These are phyloP conservation scores for Cacoxenus indagator DNA, from an alignment of 2,888 invertebrate species.

Conservation along the genomic window DNA sequence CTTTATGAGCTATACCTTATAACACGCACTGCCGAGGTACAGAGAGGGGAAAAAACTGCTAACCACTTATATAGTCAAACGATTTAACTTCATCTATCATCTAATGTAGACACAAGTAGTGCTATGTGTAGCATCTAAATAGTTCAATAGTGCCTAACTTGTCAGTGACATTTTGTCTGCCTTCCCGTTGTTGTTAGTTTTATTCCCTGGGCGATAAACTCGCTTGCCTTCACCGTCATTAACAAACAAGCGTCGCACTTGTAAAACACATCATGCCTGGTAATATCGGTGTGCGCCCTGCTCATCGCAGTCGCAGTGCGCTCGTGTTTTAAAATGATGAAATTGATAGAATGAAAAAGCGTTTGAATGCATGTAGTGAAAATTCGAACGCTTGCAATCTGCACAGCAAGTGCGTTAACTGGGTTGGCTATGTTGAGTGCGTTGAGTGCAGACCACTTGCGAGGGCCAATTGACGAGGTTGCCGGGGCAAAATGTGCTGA, in stretches of 20 bases:
- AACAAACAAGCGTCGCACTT: conserved; percentile 1
- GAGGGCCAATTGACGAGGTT: conserved; percentile 6
- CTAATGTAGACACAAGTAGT: no score
- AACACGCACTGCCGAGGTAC: no score
- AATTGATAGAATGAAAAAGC: conserved; percentile 39
- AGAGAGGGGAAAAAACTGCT: no score
- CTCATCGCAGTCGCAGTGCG: no score
- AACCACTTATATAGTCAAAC: no score
- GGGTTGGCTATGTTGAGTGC: conserved; percentile 60
- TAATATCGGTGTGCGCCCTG: background rate
- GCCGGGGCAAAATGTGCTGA: conserved; percentile 54
- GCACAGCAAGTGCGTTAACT: no score
- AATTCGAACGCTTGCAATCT: background rate
- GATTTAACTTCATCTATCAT: no score
- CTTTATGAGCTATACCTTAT: no score
- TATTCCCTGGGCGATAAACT: background rate
- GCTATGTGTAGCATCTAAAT: no score
- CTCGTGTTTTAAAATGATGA: conserved; percentile 48
- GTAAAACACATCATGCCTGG: conserved; percentile 14
- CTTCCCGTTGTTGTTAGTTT: background rate
- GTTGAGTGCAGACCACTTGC: conserved; percentile 57
- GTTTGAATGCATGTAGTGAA: conserved; percentile 23
- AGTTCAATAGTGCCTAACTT: no score
- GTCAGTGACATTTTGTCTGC: no score
- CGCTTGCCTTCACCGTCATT: background rate